These are phyloP conservation scores for Microplitis manilae DNA, from an alignment of 2,888 invertebrate genomes.

Conservation along the genomic window DNA sequence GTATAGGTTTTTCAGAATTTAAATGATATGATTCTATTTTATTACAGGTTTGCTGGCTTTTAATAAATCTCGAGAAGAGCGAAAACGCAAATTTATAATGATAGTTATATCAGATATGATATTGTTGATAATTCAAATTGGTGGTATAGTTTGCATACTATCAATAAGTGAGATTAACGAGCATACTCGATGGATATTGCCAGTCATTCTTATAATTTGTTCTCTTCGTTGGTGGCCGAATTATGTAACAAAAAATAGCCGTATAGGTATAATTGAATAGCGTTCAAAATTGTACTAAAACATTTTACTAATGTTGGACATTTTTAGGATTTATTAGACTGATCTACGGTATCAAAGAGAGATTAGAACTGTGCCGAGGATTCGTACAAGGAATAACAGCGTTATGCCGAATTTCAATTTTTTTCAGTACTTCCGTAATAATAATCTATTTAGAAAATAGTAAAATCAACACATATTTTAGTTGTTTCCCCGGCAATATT, in stretches of 20 bases:
- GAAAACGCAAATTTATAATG: slow-evolving; percentile 23
- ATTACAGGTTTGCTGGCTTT: slow-evolving; percentile 49
- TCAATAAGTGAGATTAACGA: slow-evolving; percentile 70
- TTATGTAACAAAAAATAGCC: slow-evolving; percentile 75
- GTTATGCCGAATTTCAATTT: slow-evolving; percentile 83
- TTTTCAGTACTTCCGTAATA: slow-evolving; percentile 78
- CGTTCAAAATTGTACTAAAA: slow-evolving; percentile 14
- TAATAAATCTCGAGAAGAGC: slow-evolving; percentile 40
- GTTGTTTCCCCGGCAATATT: slow-evolving; percentile 47
- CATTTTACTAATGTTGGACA: slow-evolving; percentile 25
- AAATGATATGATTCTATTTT: not conserved
- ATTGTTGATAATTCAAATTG: slow-evolving; percentile 78
- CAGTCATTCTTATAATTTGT: slow-evolving; percentile 78
- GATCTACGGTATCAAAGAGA: slow-evolving; percentile 73
- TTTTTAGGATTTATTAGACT: slow-evolving; percentile 66
- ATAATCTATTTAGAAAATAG: slow-evolving; percentile 71
- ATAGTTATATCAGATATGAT: slow-evolving; percentile 74
- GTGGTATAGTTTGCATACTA: slow-evolving; percentile 81
- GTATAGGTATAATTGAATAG: slow-evolving; percentile 55
- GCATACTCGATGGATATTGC: slow-evolving; percentile 75
- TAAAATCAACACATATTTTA: slow-evolving; percentile 58
- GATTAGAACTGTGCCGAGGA: slow-evolving; percentile 78
- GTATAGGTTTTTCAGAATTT: too few species aligned
- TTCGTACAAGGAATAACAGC: slow-evolving; percentile 83
- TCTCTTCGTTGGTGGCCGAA: slow-evolving; percentile 92